Conservation (phyloP, 92 coral and sea anemone genomes). For the Hydrozoanthus gracilis region DNA sequence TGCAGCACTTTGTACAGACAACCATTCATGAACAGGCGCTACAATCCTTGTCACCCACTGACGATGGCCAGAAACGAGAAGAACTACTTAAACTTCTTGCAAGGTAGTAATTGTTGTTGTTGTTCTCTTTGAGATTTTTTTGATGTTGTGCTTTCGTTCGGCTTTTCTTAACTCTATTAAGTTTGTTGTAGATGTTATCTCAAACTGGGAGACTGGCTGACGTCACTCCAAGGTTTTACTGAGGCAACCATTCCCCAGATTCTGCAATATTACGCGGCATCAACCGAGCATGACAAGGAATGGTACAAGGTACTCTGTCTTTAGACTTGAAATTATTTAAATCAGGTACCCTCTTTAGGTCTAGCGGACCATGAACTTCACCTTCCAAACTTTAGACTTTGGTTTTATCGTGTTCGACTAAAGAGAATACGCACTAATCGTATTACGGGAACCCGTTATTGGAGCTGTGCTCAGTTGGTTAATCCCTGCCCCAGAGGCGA, state of each 20-base stretch:
- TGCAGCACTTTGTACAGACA: slow-evolving; percentile 94
- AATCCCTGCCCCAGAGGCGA: too few species aligned
- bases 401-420: too few species aligned
- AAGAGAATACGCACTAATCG: too few species aligned
- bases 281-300: slow-evolving; percentile 94
- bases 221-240: slow-evolving; percentile 87
- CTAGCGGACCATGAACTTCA: too few species aligned
- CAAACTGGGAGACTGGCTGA: slow-evolving; percentile 98
- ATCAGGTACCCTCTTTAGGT: too few species aligned
- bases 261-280: slow-evolving; percentile 85
- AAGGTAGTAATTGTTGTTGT: slow-evolving; percentile 47
- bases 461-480: too few species aligned
- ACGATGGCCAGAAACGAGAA: slow-evolving; percentile 93
- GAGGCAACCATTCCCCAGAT: slow-evolving; percentile 93
- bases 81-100: slow-evolving; percentile 96
- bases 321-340: too few species aligned
- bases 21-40: slow-evolving; percentile 95
- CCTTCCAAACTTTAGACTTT: too few species aligned
- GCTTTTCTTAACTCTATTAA: neutral
- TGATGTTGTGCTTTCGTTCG: neutral
- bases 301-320: slow-evolving; percentile 87
- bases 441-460: too few species aligned
- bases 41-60: slow-evolving; percentile 93
- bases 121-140: neutral
- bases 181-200: slow-evolving; percentile 77